phyloP scores from a whole-genome alignment of 2,888 invertebrate genomes.

The Cosmorhoe ocellata region DNA sequence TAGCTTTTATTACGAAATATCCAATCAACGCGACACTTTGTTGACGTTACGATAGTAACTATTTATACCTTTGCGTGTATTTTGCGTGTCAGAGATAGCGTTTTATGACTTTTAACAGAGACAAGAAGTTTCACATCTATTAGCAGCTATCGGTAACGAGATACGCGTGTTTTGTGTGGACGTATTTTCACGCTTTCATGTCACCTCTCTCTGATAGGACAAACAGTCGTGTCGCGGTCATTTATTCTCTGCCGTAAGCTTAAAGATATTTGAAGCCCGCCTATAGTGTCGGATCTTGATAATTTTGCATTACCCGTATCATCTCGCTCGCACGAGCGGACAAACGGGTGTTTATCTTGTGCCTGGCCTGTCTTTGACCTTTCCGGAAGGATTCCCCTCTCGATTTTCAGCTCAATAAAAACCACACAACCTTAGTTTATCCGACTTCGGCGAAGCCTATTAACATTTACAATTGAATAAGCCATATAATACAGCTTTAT shows the following conservation, averaged over 20 bases:
- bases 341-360: not conserved
- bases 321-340: not conserved
- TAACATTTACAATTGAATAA: too few relatives aligned
- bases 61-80: too few relatives aligned
- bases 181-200: slow-evolving; percentile 5
- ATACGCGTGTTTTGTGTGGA: not conserved
- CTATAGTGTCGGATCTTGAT: not conserved
- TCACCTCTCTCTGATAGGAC: slow-evolving; percentile 12
- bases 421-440: not conserved
- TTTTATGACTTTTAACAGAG: too few relatives aligned
- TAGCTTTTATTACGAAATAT: too few relatives aligned
- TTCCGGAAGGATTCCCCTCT: not conserved
- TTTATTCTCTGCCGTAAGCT: slow-evolving; percentile 8
- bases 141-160: not conserved
- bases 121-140: slow-evolving; percentile 8
- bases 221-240: not conserved
- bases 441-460: not conserved
- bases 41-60: too few relatives aligned
- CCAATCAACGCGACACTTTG: too few relatives aligned
- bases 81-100: too few relatives aligned
- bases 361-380: slow-evolving; percentile 3
- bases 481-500: too few relatives aligned
- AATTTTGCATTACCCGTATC: not conserved
- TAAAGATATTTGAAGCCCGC: not conserved
- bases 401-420: not conserved